Percentiles rank a stretch among this genome's conserved stretches.
Conservation (phyloP, 2,888 invertebrate genomes). For the Cephus runcator region DNA sequence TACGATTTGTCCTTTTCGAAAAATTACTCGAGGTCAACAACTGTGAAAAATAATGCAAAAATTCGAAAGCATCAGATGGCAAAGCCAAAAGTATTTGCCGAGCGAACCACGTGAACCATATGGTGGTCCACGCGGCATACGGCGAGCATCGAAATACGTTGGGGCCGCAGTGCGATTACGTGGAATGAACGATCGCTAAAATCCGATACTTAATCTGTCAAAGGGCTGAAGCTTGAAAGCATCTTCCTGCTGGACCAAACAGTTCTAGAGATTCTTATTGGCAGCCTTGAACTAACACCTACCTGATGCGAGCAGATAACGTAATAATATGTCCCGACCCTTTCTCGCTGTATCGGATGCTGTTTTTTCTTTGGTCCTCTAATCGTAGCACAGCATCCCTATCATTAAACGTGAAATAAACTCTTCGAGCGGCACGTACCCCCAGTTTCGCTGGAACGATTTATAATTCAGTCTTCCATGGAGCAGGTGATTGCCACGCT, state of each 20-base stretch:
- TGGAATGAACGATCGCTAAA: neutral
- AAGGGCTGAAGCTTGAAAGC: neutral
- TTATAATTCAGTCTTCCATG: conserved; percentile 63
- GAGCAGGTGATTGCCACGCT: conserved; percentile 57
- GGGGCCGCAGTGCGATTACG: neutral
- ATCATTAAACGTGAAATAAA: neutral
- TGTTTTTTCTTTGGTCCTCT: neutral
- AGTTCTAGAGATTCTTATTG: neutral
- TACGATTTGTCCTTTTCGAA: neutral
- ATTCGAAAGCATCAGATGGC: conserved; percentile 39
- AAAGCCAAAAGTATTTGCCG: conserved; percentile 23
- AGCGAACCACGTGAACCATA: conserved; percentile 47
- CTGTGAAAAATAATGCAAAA: conserved; percentile 37
- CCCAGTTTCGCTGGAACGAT: conserved; percentile 60
- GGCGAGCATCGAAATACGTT: conserved; percentile 40
- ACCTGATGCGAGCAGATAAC: conserved; percentile 35
- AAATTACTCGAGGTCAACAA: neutral
- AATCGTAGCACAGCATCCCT: neutral
- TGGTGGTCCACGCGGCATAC: conserved; percentile 54
- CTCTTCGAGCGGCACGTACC: conserved; percentile 46
- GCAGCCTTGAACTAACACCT: conserved; percentile 22
- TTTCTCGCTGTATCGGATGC: conserved; percentile 3
- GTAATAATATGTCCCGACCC: conserved; percentile 25
- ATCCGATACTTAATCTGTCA: conserved; percentile 8
- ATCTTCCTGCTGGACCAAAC: neutral